Evolutionary conservation across 2,888 invertebrate species (phyloP), one percentile per base, ranked within the genome.

Genomic region (Melieria omissa): DNA sequence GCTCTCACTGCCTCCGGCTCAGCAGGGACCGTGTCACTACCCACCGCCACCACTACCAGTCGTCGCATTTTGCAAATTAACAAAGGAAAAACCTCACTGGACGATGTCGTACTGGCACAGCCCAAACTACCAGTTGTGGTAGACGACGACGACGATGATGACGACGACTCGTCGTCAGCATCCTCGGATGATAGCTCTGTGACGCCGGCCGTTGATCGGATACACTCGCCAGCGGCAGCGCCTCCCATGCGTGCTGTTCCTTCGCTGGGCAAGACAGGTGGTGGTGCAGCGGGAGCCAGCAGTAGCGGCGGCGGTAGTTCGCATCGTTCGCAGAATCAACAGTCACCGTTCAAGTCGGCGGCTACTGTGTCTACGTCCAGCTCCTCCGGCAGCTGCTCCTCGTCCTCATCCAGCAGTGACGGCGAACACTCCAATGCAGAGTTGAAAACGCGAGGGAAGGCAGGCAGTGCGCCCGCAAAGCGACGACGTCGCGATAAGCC

Each of bases 401-500:
- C 78, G 12, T 75, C 78, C 10, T 75, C 77, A 5, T 46, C 52
- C 41, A 69, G 69, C 52, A 69, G 76, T 74, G 82, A 80, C 70
- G 83, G 81, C 71, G 81, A 78, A 55, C 69, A 70, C 70, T 77
- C 74, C 5, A 75, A 74, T 68, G 71, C 73, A 46, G 76, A 76
- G 29, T 72, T 63, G 55, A 70, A 72, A 57, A 65, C 71, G 62
- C 60, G 14, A 52, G 14, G 16, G 7, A 47, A 58, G 47, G 10
- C 58, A 5, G 12, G 42, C n/a, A 67, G 44, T 41, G 61, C n/a
- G n/a, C 58, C 60, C 44, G 60, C 42, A 12, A 67, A 52, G 14
- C 49, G 67, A 7, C 57, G 60, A 41, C 81, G 79, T 63, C 80
- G 79, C 79, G 81, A 84, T 78, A 87, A 85, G 82, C 84, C 86